Conservation (phyloP, 2,113 vertebrate species). For the Sorex fumeus region DNA sequence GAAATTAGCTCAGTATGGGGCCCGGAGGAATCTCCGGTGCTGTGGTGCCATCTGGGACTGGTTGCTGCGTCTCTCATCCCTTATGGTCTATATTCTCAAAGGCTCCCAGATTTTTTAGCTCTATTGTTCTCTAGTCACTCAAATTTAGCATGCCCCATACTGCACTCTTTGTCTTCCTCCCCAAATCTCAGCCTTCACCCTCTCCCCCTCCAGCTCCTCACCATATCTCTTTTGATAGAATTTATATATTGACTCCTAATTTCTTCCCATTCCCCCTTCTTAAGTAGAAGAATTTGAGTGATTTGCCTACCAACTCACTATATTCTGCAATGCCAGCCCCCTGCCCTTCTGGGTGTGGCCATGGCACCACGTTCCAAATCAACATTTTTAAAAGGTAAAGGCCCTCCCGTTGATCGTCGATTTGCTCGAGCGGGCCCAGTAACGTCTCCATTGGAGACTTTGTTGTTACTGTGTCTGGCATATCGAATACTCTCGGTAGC, state of each 20-base stretch:
- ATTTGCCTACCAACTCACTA: not conserved
- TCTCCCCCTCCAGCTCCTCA: not conserved
- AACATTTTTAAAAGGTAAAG: too few relatives aligned
- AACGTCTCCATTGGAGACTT: too few relatives aligned
- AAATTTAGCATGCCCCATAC: not conserved
- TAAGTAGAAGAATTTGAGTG: not conserved
- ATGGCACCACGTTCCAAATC: not conserved
- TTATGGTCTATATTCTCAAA: too few relatives aligned
- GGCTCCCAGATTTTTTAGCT: not conserved
- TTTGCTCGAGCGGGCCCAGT: too few relatives aligned
- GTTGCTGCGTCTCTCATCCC: too few relatives aligned
- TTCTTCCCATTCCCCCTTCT: not conserved
- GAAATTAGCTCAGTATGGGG: too few relatives aligned
- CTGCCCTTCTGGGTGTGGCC: not conserved
- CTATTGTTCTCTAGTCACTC: not conserved
- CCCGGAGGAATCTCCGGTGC: too few relatives aligned
- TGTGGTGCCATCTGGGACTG: too few relatives aligned
- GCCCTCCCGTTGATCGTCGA: too few relatives aligned
- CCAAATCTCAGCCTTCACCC: not conserved
- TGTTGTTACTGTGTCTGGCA: too few relatives aligned
- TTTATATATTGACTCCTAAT: not conserved
- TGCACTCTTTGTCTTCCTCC: not conserved
- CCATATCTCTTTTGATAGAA: not conserved
- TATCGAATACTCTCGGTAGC: too few relatives aligned
- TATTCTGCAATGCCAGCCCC: not conserved